phyloP scores from a whole-genome alignment of 2,113 vertebrate species.

The Rhombomys opimus region DNA sequence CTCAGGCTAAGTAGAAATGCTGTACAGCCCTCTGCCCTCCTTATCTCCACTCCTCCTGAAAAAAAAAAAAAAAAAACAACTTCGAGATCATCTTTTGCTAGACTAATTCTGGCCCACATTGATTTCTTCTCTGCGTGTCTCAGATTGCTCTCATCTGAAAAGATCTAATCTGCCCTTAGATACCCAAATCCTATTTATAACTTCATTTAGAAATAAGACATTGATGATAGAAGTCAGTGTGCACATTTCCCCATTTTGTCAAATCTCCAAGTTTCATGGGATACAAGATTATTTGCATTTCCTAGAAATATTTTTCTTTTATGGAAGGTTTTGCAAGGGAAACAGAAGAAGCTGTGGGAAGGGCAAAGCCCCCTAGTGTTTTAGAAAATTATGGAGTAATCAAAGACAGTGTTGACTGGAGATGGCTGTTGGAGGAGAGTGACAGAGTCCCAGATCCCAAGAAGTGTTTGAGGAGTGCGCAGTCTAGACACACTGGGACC shows the following conservation, averaged over 20 bases:
- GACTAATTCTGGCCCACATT: neutral
- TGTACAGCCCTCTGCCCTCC: neutral
- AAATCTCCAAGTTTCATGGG: neutral
- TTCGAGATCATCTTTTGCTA: slow-evolving; percentile 5
- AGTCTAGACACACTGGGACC: neutral
- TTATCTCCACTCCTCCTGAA: neutral
- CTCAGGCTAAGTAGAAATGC: neutral
- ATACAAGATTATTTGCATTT: neutral
- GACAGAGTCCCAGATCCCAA: neutral
- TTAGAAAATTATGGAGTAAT: neutral
- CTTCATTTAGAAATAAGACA: slow-evolving; percentile 28
- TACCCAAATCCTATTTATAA: neutral
- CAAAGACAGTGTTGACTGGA: neutral
- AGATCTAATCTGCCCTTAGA: neutral
- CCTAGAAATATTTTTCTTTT: neutral
- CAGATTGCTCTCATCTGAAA: neutral
- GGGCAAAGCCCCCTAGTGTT: neutral
- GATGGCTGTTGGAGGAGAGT: neutral
- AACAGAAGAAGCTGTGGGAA: neutral
- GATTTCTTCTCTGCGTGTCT: slow-evolving; percentile 16
- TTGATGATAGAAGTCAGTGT: neutral
- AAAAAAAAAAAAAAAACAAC: neutral
- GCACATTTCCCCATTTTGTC: neutral
- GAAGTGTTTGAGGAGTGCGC: neutral
- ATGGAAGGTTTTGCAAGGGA: neutral